Evolutionary conservation across 2,888 invertebrate genomes (phyloP).

Genomic region (Coelogynopora nodosa): DNA sequence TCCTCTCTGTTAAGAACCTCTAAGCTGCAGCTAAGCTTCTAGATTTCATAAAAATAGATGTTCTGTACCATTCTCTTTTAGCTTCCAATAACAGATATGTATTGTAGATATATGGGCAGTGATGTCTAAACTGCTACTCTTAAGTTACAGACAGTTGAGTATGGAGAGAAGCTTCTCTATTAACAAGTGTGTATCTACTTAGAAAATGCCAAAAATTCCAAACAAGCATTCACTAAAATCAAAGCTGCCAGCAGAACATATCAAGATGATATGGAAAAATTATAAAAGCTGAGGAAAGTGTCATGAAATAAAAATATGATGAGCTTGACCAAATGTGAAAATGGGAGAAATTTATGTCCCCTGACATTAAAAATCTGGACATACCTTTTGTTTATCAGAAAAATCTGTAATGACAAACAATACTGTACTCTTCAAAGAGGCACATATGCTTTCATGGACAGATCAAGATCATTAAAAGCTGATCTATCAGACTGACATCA

Average conservation of each 20-base stretch:
- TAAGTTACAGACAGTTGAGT: conserved; percentile 22
- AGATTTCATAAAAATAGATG: conserved; percentile 10
- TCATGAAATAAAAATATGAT: background rate
- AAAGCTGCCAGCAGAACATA: background rate
- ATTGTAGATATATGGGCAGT: conserved; percentile 2
- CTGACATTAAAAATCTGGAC: conserved; percentile 20
- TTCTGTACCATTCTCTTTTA: background rate
- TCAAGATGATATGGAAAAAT: background rate
- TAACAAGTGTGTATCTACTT: conserved; percentile 26
- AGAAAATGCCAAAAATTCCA: conserved; percentile 17
- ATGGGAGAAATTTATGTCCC: background rate
- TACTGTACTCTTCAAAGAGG: conserved; percentile 9
- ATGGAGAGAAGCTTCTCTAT: conserved; percentile 1
- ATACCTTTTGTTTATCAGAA: conserved; percentile 4
- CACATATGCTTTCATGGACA: background rate
- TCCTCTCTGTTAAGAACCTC: conserved; percentile 17
- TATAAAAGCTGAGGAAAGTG: background rate
- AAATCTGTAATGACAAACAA: background rate
- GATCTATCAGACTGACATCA: background rate
- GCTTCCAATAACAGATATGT: conserved; percentile 12
- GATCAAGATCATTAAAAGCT: background rate
- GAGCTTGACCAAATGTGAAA: conserved; percentile 12
- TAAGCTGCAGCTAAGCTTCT: conserved; percentile 7
- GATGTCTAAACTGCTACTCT: conserved; percentile 28
- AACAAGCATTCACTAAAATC: background rate